A percentile compares a stretch with the other conserved stretches of the same genome.
These are phyloP conservation scores for Sarcophaga variegata DNA, from an alignment of 2,888 invertebrate species.

Conservation along the genomic window DNA sequence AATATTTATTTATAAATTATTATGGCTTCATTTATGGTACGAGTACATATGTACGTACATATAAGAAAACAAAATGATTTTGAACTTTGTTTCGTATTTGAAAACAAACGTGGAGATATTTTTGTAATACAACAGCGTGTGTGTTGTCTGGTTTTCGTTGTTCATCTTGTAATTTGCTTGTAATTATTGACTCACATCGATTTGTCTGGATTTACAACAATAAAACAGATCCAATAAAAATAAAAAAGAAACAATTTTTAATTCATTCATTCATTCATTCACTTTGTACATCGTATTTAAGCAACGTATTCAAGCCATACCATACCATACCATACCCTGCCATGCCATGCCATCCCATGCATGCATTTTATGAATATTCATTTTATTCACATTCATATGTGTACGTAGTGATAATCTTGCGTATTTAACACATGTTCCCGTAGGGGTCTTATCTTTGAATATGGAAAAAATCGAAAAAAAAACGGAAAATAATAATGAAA, in stretches of 20 bases:
- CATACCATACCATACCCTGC: not conserved
- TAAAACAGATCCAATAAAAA: constrained; percentile 6
- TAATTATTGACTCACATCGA: constrained; percentile 66
- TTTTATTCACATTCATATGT: not conserved
- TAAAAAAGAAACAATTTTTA: constrained; percentile 21
- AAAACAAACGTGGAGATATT: not conserved
- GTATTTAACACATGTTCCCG: constrained; percentile 62
- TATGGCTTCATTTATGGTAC: constrained; percentile 49
- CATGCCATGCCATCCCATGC: not conserved
- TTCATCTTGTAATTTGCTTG: constrained; percentile 54
- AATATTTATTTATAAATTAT: constrained; percentile 48
- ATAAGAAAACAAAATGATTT: constrained; percentile 30
- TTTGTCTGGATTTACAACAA: constrained; percentile 48
- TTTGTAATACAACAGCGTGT: not conserved
- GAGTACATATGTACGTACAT: too few relatives aligned
- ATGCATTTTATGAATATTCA: not conserved
- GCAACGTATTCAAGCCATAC: too few relatives aligned
- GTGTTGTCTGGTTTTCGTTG: not conserved
- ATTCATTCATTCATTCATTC: constrained; percentile 53
- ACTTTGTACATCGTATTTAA: not conserved
- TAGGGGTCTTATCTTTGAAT: constrained; percentile 52
- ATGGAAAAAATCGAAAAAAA: not conserved
- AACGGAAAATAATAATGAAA: constrained; percentile 36
- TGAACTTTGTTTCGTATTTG: constrained; percentile 23
- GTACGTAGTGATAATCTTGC: constrained; percentile 45